phyloP scores from a whole-genome alignment of 2,797 vertebrate species.

The Eidolon dupreanum region DNA sequence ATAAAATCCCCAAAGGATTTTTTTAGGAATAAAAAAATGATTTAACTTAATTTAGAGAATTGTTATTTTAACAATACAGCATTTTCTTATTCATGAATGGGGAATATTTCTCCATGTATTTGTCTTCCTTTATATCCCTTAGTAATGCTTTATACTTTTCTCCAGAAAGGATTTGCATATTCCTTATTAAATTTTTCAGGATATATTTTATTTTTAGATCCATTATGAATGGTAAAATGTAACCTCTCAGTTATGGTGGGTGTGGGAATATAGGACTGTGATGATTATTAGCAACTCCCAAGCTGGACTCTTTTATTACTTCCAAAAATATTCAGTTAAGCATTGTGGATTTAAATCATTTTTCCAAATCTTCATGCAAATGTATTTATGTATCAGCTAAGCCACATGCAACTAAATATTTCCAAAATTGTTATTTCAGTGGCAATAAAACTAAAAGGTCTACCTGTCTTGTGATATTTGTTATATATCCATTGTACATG shows the following conservation, averaged over 20 bases:
- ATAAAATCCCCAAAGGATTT: neutral
- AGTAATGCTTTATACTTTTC: neutral
- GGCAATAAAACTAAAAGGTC: neutral
- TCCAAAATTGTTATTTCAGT: neutral
- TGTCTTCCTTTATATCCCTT: neutral
- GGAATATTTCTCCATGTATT: neutral
- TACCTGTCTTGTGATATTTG: neutral
- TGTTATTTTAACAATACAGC: neutral
- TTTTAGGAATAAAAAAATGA: neutral
- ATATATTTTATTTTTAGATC: slow-evolving; percentile 23
- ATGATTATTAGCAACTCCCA: neutral
- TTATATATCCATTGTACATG: neutral
- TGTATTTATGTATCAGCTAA: neutral
- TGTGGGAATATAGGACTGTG: neutral
- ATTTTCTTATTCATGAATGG: slow-evolving; percentile 39
- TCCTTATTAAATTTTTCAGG: neutral
- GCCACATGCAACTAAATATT: neutral
- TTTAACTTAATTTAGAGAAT: slow-evolving; percentile 29
- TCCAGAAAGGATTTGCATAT: neutral
- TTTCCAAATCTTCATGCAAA: neutral
- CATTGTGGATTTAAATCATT: neutral
- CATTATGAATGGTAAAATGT: neutral
- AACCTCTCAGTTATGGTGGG: neutral
- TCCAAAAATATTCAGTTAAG: neutral
- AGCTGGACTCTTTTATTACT: neutral